Percentiles rank a stretch among this genome's conserved stretches.
Conservation (phyloP, 2,888 invertebrate genomes). For the Papilio demoleus region DNA sequence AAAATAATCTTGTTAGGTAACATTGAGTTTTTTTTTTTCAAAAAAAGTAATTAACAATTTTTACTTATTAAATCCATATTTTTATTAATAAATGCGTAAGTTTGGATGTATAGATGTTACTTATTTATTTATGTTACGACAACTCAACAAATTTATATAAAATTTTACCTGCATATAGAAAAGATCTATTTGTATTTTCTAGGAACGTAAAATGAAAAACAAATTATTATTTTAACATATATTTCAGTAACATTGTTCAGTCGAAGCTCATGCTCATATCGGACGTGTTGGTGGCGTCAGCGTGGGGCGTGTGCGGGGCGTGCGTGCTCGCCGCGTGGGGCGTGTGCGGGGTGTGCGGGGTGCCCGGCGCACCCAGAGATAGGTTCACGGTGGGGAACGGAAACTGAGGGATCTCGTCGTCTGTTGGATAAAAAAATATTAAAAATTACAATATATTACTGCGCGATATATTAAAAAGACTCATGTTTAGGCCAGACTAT, state of each 20-base stretch:
- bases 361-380: conserved; percentile 50
- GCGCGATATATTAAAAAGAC: too few species aligned
- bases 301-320: conserved; percentile 46
- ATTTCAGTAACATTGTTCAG: conserved; percentile 48
- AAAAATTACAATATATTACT: background rate
- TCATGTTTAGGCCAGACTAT: too few species aligned
- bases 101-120: too few species aligned
- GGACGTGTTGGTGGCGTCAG: conserved; percentile 62
- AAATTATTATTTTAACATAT: background rate
- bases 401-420: conserved; percentile 77
- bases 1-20: too few species aligned
- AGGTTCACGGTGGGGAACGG: conserved; percentile 71
- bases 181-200: background rate
- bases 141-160: background rate
- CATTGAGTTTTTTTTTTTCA: too few species aligned
- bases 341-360: conserved; percentile 48
- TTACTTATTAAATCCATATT: too few species aligned
- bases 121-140: too few species aligned
- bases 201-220: background rate
- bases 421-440: conserved; percentile 52
- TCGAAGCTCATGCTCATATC: conserved; percentile 84
- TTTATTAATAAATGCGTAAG: background rate
- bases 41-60: too few species aligned
- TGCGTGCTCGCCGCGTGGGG: conserved; percentile 53
- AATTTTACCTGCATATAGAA: too few species aligned